Percentiles rank a stretch among this genome's conserved stretches.
Conservation (phyloP, 2,888 invertebrate species). For the Onthophagus sagittarius region DNA sequence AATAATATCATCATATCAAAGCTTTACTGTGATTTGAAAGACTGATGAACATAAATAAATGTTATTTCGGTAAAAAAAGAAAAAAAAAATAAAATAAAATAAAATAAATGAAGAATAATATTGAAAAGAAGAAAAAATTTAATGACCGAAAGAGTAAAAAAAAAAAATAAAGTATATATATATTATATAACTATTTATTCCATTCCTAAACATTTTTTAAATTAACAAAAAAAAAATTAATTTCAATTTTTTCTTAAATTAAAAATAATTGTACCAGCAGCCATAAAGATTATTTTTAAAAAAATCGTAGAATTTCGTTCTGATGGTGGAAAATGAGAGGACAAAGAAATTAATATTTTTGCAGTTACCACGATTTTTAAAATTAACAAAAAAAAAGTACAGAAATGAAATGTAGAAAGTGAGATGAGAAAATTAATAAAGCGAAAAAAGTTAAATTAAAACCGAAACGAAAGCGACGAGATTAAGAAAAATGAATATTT, state of each 20-base stretch:
- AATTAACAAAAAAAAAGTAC: too few species aligned
- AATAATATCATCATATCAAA: slow-evolving; percentile 56
- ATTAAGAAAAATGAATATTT: slow-evolving; percentile 42
- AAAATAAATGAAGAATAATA: slow-evolving; percentile 27
- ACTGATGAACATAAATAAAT: slow-evolving; percentile 48
- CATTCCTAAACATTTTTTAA: slow-evolving; percentile 1
- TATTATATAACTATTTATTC: slow-evolving; percentile 1
- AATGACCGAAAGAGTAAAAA: slow-evolving; percentile 9
- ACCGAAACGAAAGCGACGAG: slow-evolving; percentile 5
- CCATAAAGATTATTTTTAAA: slow-evolving; percentile 38
- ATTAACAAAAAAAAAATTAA: slow-evolving; percentile 19
- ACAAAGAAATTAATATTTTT: slow-evolving; percentile 41
- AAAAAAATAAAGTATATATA: slow-evolving; percentile 1
- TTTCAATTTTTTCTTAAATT: slow-evolving; percentile 13
- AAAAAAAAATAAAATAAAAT: slow-evolving; percentile 25
- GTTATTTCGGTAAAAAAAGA: slow-evolving; percentile 47
- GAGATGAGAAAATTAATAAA: too few species aligned
- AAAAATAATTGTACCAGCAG: slow-evolving; percentile 37
- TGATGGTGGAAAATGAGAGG: background rate
- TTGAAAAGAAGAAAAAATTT: slow-evolving; percentile 9
- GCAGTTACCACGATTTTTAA: slow-evolving; percentile 39
- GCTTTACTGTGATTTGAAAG: slow-evolving; percentile 56
- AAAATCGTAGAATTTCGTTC: background rate
- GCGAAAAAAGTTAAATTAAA: too few species aligned
- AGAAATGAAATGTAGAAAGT: too few species aligned